Conservation (phyloP, 2,888 invertebrate genomes). For the Polyommatus icarus region DNA sequence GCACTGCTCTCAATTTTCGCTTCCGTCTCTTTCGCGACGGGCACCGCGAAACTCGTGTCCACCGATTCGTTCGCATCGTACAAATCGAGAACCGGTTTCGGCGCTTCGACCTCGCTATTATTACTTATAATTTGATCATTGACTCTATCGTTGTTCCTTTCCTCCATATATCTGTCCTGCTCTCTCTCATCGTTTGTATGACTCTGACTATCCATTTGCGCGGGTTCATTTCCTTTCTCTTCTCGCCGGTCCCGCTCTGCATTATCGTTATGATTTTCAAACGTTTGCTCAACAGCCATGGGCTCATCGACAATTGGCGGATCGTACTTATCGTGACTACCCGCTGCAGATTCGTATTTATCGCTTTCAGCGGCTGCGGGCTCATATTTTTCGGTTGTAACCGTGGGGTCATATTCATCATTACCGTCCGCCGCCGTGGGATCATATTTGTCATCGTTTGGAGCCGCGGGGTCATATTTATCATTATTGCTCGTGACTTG, state of each 20-base stretch:
- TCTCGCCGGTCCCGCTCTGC: neutral
- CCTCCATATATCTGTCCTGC: neutral
- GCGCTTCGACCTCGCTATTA: neutral
- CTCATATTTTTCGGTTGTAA: conserved; percentile 30
- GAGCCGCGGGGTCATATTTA: neutral
- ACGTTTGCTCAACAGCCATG: neutral
- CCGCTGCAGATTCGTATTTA: neutral
- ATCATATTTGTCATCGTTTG: conserved; percentile 31
- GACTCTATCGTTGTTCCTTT: neutral
- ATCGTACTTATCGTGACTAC: conserved; percentile 32
- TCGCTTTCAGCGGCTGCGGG: neutral
- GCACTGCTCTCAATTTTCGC: conserved; percentile 27
- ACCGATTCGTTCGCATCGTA: conserved; percentile 60
- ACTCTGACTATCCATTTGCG: conserved; percentile 36
- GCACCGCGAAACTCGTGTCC: conserved; percentile 59
- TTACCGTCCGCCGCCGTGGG: neutral
- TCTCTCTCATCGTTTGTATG: neutral
- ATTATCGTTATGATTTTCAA: neutral
- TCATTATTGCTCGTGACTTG: conserved; percentile 30
- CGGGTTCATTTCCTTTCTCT: conserved; percentile 25
- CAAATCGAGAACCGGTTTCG: conserved; percentile 43
- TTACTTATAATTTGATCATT: conserved; percentile 19
- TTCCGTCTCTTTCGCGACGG: conserved; percentile 26
- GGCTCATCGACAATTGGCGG: neutral
- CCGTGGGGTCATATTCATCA: conserved; percentile 32